Conservation (phyloP, 35 echinoderm and acorn worm species). For the Lytechinus pictus region DNA sequence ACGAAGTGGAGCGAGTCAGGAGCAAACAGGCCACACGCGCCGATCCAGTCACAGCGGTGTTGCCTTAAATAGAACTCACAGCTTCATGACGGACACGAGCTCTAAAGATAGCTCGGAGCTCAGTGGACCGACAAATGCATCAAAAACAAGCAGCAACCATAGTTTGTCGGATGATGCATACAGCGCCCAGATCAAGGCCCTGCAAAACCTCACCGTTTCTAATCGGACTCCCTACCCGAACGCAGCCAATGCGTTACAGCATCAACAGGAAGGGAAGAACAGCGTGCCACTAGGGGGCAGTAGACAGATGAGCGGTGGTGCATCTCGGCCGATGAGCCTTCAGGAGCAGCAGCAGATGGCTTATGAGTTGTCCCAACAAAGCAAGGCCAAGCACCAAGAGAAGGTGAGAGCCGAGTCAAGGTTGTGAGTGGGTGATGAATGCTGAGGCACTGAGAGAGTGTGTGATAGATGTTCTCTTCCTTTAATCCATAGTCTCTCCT, state of each 20-base stretch:
- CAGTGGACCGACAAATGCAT: conserved; percentile 29
- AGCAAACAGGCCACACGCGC: conserved; percentile 15
- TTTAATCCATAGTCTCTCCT: neutral
- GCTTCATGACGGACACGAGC: conserved; percentile 18
- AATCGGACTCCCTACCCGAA: conserved; percentile 62
- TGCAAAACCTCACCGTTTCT: conserved; percentile 57
- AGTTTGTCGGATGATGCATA: conserved; percentile 26
- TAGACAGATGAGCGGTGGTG: conserved; percentile 32
- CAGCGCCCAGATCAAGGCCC: conserved; percentile 33
- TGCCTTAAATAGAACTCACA: conserved; percentile 42
- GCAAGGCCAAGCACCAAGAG: conserved; percentile 92
- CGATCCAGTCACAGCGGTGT: neutral
- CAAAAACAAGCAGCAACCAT: neutral
- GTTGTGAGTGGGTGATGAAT: conserved; percentile 23
- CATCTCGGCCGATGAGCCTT: conserved; percentile 72
- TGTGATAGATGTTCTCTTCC: too few species aligned
- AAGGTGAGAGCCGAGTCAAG: conserved; percentile 67
- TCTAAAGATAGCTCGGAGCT: conserved; percentile 44
- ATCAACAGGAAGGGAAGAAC: conserved; percentile 47
- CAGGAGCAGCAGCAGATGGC: conserved; percentile 93
- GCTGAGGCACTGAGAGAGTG: neutral
- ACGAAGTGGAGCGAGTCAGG: neutral
- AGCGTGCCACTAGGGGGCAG: conserved; percentile 27
- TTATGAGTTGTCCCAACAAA: conserved; percentile 91
- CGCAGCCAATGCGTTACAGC: conserved; percentile 75